Evolutionary conservation across 2,888 invertebrate species (phyloP), one percentile per base, ranked within the genome.

Genomic region (Cryptus armator): DNA sequence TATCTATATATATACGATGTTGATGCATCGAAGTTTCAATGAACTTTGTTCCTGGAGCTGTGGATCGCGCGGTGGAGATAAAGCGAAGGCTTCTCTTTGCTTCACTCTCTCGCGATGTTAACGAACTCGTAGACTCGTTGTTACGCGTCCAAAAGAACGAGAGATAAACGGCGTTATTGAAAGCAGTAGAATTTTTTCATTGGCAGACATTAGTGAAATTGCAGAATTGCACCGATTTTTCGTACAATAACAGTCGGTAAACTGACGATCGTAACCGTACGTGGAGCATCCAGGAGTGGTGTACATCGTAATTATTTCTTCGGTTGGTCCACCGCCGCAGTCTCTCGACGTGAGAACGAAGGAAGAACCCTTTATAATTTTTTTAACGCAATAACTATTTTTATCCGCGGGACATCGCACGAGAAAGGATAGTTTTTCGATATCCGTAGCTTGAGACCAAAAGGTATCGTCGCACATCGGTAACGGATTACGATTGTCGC

Each of bases 391-490:
- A 62, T 56, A 84, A 14, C 16, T 6, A 14, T 72, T 37, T 37
- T 32, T 66, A 3, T 83, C 74, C 24, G 37, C 43, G n/a, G 81
- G 84, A 53, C 84, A 84, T 6, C 51, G 43, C 3, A 59, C 51
- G 66, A 72, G 72, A 48, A 84, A 81, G 5, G 64, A 68, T 4
- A 43, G 10, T 44, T 53, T 81, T 9, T 83, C 74, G 12, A 14
- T 12, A 2, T 75, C 51, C 24, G 66, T 74, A 0, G 75, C 66
- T 16, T 51, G 53, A 9, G 72, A 29, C 84, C 75, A 83, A 81
- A 75, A 84, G 14, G n/a, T 68, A 9, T 51, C 75, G 84, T 83
- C 84, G 70, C 84, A 84, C 12, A 84, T 19, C 10, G 84, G 81
- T 5, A 48, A 12, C 0, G 48, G 29, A 59, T 84, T 70, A 10